Conservation (phyloP, 2,888 invertebrate genomes). For the Agrochola macilenta region DNA sequence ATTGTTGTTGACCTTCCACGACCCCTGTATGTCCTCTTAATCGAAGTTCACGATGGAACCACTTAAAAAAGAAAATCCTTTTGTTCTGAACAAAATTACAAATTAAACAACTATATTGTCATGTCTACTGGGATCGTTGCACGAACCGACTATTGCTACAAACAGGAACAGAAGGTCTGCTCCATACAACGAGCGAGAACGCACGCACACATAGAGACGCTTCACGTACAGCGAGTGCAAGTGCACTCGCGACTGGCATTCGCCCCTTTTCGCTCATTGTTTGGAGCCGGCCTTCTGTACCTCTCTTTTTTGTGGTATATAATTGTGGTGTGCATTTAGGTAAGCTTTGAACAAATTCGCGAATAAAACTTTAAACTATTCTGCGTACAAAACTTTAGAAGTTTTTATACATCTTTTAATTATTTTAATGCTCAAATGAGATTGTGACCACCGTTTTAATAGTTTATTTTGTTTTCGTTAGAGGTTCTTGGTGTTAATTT, state of each 20-base stretch:
- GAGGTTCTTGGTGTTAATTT: conserved; percentile 1
- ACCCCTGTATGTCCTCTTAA: conserved; percentile 23
- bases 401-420: conserved; percentile 13
- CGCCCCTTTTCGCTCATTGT: background rate
- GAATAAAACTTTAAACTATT: conserved; percentile 37
- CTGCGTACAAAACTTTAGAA: conserved; percentile 8
- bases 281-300: background rate
- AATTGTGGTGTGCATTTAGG: conserved; percentile 1
- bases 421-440: conserved; percentile 31
- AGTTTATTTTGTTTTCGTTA: background rate
- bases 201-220: too few species aligned
- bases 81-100: conserved; percentile 28
- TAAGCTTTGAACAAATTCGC: conserved; percentile 31
- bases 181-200: background rate
- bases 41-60: conserved; percentile 18
- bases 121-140: conserved; percentile 22
- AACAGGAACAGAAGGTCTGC: background rate
- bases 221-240: background rate
- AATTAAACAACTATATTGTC: conserved; percentile 31
- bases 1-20: background rate
- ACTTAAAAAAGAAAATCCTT: conserved; percentile 29
- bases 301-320: background rate
- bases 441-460: conserved; percentile 22
- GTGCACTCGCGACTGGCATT: background rate
- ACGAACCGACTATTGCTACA: conserved; percentile 3